phyloP scores from a whole-genome alignment of 2,888 invertebrate species.

The Tipula lateralis region DNA sequence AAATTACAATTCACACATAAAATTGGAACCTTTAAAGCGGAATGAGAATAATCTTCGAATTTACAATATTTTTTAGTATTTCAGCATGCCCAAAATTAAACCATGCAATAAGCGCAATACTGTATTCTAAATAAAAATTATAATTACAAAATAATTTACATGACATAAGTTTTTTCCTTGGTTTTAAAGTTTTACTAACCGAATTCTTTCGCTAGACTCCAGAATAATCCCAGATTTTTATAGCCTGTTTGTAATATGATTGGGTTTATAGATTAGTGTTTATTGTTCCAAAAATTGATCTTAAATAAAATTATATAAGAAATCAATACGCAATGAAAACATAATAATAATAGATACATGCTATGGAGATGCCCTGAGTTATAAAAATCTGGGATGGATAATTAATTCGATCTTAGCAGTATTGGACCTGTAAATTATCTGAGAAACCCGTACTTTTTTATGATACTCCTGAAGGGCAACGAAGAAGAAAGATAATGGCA shows the following conservation, averaged over 20 bases:
- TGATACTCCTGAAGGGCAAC: too few relatives aligned
- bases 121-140: background rate
- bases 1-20: background rate
- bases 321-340: background rate
- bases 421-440: too few relatives aligned
- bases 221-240: constrained; percentile 35
- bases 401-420: too few relatives aligned
- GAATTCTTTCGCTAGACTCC: constrained; percentile 36
- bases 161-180: background rate
- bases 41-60: background rate
- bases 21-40: background rate
- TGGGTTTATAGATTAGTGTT: constrained; percentile 30
- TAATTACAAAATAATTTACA: background rate
- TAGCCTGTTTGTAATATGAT: constrained; percentile 33
- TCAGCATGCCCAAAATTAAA: background rate
- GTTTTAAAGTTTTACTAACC: constrained; percentile 33
- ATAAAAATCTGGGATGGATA: constrained; percentile 30
- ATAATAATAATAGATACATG: constrained; percentile 4
- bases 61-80: background rate
- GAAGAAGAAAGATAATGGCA: too few relatives aligned
- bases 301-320: constrained; percentile 25
- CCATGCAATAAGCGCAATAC: background rate
- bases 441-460: too few relatives aligned
- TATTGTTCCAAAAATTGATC: background rate
- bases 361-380: background rate